Evolutionary conservation across 64 coral and sea anemone genomes (phyloP), one percentile per base, ranked within the genome.

Genomic region (Stichodactyla mertensii): DNA sequence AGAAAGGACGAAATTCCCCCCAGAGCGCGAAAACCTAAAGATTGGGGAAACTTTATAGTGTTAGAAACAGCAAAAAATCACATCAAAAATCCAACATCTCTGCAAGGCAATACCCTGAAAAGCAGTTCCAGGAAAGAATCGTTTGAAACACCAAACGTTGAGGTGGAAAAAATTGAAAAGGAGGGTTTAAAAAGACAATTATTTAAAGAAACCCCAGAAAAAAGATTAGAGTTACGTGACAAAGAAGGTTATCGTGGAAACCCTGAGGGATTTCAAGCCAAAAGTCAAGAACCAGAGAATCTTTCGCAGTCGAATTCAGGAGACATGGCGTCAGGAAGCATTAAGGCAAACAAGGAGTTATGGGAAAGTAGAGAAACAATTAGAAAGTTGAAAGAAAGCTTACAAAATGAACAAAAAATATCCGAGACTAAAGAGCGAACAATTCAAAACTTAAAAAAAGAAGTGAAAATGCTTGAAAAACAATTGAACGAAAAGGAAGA

Each of bases 391-490:
- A 83, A 87, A 9, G 91, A 88, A 16, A 93, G 84, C 55, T 56
- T 95, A 10, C 61, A 78, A 56, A 88, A 86, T 51, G 93, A 95
- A 53, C 88, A 84, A 31, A 89, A 86, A 55, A 74, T 89, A 61
- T 66, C 87, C 5, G 90, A 89, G 45, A 56, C 55, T 20, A 92
- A 95, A 18, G 89, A 95, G 36, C 86, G 87, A 26, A 92, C 87
- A 2, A 95, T 92, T 27, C 54, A 89, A 79, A 92, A 89, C 62
- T 80, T 95, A 64, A 91, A 80, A 56, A 87, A 92, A 45, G 90
- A 95, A 71, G 88, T 95, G 14, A 52, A 88, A 62, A 80, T 84
- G 13, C 77, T 92, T 53, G 87, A 95, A 62, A 71, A 84, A 58
- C 87, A 95, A 9, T 67, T 95, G 16, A 86, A 69, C 1, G 91